Conservation (phyloP, 2,113 vertebrate species). For the Engraulis encrasicolus region DNA sequence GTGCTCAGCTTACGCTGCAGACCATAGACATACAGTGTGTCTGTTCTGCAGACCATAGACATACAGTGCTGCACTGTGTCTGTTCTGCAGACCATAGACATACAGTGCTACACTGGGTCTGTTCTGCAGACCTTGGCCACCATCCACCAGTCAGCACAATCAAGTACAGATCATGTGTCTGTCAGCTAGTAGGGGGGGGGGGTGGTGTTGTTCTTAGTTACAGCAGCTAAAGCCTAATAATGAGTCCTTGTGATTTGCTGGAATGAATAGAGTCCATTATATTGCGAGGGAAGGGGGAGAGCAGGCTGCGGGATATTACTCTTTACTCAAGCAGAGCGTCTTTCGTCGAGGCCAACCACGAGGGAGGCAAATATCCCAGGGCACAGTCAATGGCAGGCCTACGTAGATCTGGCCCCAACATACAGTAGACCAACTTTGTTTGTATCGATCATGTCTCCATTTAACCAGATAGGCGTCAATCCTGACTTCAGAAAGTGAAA, state of each 20-base stretch:
- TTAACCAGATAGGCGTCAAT: too few relatives aligned
- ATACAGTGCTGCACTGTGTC: too few relatives aligned
- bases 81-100: neutral
- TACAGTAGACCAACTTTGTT: too few relatives aligned
- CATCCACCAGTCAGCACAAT: neutral
- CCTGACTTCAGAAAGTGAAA: too few relatives aligned
- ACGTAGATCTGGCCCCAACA: neutral
- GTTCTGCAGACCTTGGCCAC: neutral
- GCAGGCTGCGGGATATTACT: neutral
- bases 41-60: neutral
- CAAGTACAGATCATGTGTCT: neutral
- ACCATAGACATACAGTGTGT: too few relatives aligned
- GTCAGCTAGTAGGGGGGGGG: neutral
- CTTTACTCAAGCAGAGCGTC: neutral
- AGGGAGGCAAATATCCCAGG: neutral
- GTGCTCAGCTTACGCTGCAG: neutral
- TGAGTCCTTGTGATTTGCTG: neutral
- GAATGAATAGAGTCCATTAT: neutral
- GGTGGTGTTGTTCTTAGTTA: too few relatives aligned
- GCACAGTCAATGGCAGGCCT: neutral
- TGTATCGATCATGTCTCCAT: too few relatives aligned
- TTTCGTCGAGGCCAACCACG: neutral
- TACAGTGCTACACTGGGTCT: too few relatives aligned
- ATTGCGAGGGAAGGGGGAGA: neutral
- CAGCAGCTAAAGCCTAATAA: neutral